Base-by-base conservation (phyloP, 2,888 invertebrate species). In the Hecatera dysodea region DNA sequence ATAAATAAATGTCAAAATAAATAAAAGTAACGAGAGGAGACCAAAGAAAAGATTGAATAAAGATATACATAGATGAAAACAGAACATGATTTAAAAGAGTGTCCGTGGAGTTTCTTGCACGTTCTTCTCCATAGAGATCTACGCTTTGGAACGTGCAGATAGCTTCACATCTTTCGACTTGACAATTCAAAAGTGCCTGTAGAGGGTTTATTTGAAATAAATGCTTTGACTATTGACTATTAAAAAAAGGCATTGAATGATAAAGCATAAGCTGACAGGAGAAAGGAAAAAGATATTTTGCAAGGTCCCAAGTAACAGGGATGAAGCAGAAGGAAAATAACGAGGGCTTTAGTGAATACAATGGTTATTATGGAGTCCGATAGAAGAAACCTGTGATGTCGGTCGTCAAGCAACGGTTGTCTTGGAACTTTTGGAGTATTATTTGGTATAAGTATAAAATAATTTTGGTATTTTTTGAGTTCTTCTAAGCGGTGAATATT, bases 351-450 rank as follows among this genome's bases (percentile, higher is more conserved):
- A 12, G 12, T 39, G 22, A 29, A 71, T 36, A 27, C 33, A 22
- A 44, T 39, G 6, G 4, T n/a, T 27, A 42, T 36, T n/a, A 42
- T 65, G 29, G 22, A 42, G 12, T 33, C 8, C n/a, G 29, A 56
- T 44, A 48, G 55, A 55, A 73, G 39, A 22, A n/a, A 56, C 27
- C 19, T 66, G 19, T 48, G 42, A 48, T 48, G 17, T 11, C 7
- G 64, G 55, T 72, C 3, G 64, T 56, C 29, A 42, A 42, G 48
- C 33, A 73, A 72, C 56, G 33, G 72, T 56, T 27, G 15, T 33
- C 52, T 36, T 22, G 22, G 27, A 61, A 19, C 33, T 42, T 44
- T 15, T 27, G 12, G 12, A 27, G 46, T n/a, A 17, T 12, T n/a
- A 56, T 39, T n/a, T 8, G 15, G 27, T 36, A 29, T 17, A 33